Percentiles rank a stretch among this genome's conserved stretches.
Conservation (phyloP, 2,888 invertebrate species). For the Rhingia campestris region DNA sequence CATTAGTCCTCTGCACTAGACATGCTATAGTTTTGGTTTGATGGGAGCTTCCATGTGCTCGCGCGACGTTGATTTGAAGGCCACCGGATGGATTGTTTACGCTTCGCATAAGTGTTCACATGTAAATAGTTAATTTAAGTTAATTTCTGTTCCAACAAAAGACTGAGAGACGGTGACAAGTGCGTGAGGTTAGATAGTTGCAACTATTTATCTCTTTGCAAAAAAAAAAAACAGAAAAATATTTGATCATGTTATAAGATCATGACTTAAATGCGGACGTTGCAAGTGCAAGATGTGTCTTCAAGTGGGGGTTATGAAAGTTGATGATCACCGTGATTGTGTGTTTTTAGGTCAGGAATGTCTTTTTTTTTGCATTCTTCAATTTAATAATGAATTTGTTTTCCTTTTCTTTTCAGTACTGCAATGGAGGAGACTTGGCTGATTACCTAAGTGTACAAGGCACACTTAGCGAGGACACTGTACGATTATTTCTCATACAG, state of each 20-base stretch:
- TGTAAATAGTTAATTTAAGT: conserved; percentile 72
- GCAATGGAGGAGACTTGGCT: conserved; percentile 99
- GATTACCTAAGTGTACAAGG: conserved; percentile 97
- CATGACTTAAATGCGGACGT: conserved; percentile 48
- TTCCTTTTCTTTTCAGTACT: conserved; percentile 88
- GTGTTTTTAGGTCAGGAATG: conserved; percentile 59
- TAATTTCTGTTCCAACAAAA: conserved; percentile 41
- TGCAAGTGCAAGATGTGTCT: conserved; percentile 37
- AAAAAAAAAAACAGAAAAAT: background rate
- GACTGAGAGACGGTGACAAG: conserved; percentile 25
- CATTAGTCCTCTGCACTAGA: conserved; percentile 42
- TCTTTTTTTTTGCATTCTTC: conserved; percentile 31
- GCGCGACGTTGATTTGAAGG: conserved; percentile 59
- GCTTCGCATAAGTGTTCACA: conserved; percentile 58
- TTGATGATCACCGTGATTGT: background rate
- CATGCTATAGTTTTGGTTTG: conserved; percentile 16
- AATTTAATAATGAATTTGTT: conserved; percentile 49
- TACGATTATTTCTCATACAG: conserved; percentile 96
- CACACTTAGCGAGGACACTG: conserved; percentile 98
- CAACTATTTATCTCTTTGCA: conserved; percentile 34
- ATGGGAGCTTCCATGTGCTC: conserved; percentile 43
- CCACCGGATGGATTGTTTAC: conserved; percentile 73
- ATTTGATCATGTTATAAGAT: conserved; percentile 28
- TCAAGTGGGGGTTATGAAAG: conserved; percentile 50
- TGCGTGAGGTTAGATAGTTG: conserved; percentile 44